These are phyloP conservation scores for Odiellus spinosus DNA, from an alignment of 2,888 invertebrate genomes.

Conservation along the genomic window DNA sequence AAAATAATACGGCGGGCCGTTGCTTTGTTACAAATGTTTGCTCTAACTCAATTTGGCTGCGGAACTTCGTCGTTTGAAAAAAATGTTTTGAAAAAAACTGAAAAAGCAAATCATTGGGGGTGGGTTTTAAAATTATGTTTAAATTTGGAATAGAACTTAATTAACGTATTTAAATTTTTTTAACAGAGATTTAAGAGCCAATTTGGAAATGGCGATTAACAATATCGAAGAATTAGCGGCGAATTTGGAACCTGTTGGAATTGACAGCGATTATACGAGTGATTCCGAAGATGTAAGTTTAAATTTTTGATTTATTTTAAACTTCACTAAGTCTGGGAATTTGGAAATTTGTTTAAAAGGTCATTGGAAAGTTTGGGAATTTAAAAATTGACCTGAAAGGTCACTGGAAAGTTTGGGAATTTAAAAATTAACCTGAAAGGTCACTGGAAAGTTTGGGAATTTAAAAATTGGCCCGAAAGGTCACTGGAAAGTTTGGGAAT, in stretches of 20 bases:
- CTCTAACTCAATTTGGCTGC: slow-evolving; percentile 81
- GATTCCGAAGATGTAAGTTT: slow-evolving; percentile 38
- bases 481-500: too few species aligned
- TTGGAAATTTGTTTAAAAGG: too few species aligned
- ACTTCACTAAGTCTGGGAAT: neutral
- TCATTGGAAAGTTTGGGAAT: too few species aligned
- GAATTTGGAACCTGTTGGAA: slow-evolving; percentile 32
- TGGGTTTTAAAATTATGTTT: slow-evolving; percentile 24
- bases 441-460: too few species aligned
- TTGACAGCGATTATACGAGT: slow-evolving; percentile 39
- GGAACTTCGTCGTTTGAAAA: slow-evolving; percentile 44
- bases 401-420: neutral
- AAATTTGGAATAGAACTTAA: neutral
- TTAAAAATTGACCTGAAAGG: too few species aligned
- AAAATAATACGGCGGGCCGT: slow-evolving; percentile 74
- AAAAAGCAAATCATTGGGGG: slow-evolving; percentile 85
- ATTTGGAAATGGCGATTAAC: slow-evolving; percentile 71
- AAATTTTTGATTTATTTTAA: neutral
- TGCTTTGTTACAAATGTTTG: slow-evolving; percentile 77
- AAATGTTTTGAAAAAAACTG: slow-evolving; percentile 66
- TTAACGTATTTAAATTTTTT: slow-evolving; percentile 5
- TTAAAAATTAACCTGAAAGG: too few species aligned
- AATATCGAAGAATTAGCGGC: slow-evolving; percentile 46
- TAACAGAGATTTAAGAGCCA: slow-evolving; percentile 68
- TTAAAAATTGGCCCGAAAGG: too few species aligned